Evolutionary conservation across 2,113 vertebrate species (phyloP).

Genomic region (Lucifuga dentata): DNA sequence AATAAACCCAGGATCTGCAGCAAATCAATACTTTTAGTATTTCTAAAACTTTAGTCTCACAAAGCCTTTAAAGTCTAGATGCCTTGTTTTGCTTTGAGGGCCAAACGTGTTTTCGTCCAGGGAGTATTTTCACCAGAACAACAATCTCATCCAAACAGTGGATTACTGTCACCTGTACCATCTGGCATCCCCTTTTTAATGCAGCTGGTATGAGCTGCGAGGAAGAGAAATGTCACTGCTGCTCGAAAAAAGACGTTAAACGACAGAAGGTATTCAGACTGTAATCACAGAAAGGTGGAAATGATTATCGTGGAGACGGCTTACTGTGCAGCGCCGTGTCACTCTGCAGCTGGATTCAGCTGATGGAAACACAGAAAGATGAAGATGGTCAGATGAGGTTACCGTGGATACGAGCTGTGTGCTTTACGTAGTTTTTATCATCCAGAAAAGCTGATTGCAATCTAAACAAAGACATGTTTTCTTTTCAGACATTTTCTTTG

Average conservation of each 20-base stretch:
- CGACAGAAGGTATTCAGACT: neutral
- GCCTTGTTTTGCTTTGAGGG: constrained; percentile 13
- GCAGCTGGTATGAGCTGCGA: constrained; percentile 27
- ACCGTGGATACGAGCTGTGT: constrained; percentile 9
- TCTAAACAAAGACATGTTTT: constrained; percentile 19
- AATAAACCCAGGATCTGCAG: neutral
- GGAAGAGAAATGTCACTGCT: constrained; percentile 35
- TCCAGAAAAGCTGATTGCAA: constrained; percentile 9
- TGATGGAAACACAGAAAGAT: neutral
- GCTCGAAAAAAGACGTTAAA: no score
- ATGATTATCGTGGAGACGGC: constrained; percentile 8
- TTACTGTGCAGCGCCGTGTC: constrained; percentile 13
- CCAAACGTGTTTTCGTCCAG: constrained; percentile 11
- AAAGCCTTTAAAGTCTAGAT: constrained; percentile 25
- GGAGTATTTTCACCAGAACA: constrained; percentile 19
- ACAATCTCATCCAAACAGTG: no score
- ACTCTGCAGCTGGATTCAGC: constrained; percentile 15
- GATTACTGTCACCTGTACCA: constrained; percentile 32
- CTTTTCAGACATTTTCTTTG: neutral
- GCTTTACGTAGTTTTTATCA: constrained; percentile 6
- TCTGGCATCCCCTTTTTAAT: constrained; percentile 42
- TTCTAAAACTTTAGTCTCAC: constrained; percentile 22
- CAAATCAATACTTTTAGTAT: constrained; percentile 7
- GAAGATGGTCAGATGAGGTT: constrained; percentile 8
- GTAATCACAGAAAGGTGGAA: constrained; percentile 11